These are phyloP conservation scores for Hedychridium roseum DNA, from an alignment of 2,888 invertebrate species.

Conservation along the genomic window DNA sequence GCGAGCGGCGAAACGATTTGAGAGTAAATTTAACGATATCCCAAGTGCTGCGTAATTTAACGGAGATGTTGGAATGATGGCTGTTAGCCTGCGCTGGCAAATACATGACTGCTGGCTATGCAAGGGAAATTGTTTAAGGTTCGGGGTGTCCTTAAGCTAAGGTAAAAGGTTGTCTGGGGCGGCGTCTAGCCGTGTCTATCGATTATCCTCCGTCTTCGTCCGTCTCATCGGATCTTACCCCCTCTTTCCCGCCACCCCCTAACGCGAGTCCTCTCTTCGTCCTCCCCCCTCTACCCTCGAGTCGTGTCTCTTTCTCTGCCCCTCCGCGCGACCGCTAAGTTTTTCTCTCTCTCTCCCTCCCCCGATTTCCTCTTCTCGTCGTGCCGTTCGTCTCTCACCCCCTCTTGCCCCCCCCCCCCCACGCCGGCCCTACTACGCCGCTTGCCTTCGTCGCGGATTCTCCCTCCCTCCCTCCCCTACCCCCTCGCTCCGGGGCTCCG, in stretches of 20 bases:
- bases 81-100: no score
- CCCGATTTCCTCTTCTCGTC: constrained; percentile 5
- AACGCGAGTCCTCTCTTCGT: constrained; percentile 1
- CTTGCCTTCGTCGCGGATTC: constrained; percentile 11
- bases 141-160: constrained; percentile 55
- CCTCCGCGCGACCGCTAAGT: constrained; percentile 13
- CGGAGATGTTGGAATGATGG: no score
- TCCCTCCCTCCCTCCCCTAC: constrained; percentile 5
- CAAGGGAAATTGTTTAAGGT: constrained; percentile 52
- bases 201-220: constrained; percentile 62
- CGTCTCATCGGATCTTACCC: constrained; percentile 50
- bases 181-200: constrained; percentile 65
- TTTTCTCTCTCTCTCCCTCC: constrained; percentile 10
- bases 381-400: constrained; percentile 14
- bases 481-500: constrained; percentile 10
- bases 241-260: constrained; percentile 23
- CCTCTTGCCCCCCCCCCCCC: constrained; percentile 16
- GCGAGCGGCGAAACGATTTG: no score
- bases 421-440: constrained; percentile 15
- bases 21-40: no score
- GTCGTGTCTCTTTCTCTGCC: constrained; percentile 11
- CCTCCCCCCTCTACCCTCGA: constrained; percentile 14
- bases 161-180: constrained; percentile 63
- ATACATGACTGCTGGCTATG: no score
- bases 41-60: no score